Evolutionary conservation across 2,797 vertebrate genomes (phyloP), one percentile per base, ranked within the genome.

Genomic region (Pseudochirops corinnae): DNA sequence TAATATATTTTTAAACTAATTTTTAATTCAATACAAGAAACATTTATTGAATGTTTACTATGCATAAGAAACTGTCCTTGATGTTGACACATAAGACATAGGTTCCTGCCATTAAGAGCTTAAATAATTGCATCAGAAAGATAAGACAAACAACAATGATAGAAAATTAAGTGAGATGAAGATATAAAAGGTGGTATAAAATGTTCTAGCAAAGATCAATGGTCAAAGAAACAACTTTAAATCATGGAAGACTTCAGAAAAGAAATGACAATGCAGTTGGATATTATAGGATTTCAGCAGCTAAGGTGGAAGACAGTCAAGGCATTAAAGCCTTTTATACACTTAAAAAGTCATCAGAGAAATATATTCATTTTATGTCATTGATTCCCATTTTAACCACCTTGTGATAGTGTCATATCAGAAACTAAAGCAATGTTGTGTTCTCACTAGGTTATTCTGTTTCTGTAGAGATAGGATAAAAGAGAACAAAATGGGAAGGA

Each of bases 1-100:
- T 94, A 98, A 97, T 97, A 97, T 96, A 92, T 56, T 92, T 93
- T 91, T 3, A 24, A 46, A 46, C 26, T 46, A 46, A 26, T 87
- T 46, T 74, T 87, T 74, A 74, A 74, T 74, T 74, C n/a, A 26
- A 24, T 46, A 39, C 18, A 82, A 87, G n/a, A 87, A 46, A 46
- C 3, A 46, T 82, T 82, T 82, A 74, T 74, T 74, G 6, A 82
- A 82, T 4, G 24, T 7, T 46, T 46, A 39, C 7, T 39, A 39
- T 82, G 18, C 7, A 46, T 46, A 82, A 82, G 67, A 82, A 21
- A 39, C 2, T 82, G 6, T 46, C 18, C 18, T 46, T 82, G 5
- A 82, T 46, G 7, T 46, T 46, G n/a, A 3, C 46, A 18, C 2
- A 24, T 82, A 46, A 82, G n/a, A 74, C n/a, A 39, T 74, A 39